These are phyloP conservation scores for Oreotrochilus melanogaster DNA, from an alignment of 2,113 vertebrate genomes.

Conservation along the genomic window DNA sequence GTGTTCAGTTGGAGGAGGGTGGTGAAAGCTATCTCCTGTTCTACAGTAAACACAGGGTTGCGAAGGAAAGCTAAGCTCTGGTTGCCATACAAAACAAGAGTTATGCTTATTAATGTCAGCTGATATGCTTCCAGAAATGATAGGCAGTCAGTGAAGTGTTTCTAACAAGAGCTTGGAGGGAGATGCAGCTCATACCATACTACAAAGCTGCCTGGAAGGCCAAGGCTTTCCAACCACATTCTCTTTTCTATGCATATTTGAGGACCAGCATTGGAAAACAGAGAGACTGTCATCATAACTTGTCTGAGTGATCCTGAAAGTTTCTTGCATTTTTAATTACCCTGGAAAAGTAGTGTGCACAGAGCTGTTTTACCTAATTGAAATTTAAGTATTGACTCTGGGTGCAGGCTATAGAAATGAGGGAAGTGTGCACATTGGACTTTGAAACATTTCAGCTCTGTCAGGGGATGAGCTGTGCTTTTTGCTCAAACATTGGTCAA, in stretches of 20 bases:
- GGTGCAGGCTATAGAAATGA: not conserved
- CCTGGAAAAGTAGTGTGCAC: not conserved
- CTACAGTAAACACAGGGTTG: not conserved
- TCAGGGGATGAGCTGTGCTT: not conserved
- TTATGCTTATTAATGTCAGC: not conserved
- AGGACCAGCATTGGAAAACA: not conserved
- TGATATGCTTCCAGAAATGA: not conserved
- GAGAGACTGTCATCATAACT: not conserved
- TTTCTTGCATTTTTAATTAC: not conserved
- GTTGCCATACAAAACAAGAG: not conserved
- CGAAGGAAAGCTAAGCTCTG: not conserved
- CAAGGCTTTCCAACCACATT: not conserved
- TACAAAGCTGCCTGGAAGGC: not conserved
- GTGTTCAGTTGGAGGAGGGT: not conserved
- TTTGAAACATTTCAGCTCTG: not conserved
- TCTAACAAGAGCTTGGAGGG: not conserved
- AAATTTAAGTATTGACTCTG: not conserved
- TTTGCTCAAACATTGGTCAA: not conserved
- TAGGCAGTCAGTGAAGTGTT: not conserved
- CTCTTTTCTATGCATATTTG: not conserved
- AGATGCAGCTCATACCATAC: not conserved
- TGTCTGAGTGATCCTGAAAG: not conserved
- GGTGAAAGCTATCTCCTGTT: not conserved
- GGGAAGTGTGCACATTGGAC: not conserved
- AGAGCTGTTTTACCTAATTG: not conserved